A percentile compares a stretch with the other conserved stretches of the same genome.
Evolutionary conservation across 2,797 vertebrate species (phyloP).

Genomic region (Acridotheres tristis): DNA sequence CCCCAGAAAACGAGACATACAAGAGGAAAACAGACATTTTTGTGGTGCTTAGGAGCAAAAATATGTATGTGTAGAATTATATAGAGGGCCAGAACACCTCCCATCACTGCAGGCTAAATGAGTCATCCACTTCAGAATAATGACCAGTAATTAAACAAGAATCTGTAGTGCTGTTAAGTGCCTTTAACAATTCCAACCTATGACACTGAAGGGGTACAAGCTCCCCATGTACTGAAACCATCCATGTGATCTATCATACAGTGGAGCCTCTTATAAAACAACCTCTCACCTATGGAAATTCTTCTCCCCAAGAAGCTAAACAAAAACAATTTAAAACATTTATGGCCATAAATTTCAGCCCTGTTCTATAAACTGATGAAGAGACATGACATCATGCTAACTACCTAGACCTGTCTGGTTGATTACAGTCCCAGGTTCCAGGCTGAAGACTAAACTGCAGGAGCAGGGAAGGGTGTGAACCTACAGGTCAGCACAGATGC

Average conservation of each 20-base stretch:
- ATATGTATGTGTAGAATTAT: neutral
- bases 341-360: constrained; percentile 18
- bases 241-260: neutral
- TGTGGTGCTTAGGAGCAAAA: neutral
- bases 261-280: neutral
- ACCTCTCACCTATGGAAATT: constrained; percentile 45
- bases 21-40: neutral
- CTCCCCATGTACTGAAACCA: neutral
- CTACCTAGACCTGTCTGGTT: constrained; percentile 27
- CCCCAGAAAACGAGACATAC: neutral
- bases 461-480: neutral
- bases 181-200: neutral
- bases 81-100: neutral
- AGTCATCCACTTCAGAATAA: constrained; percentile 43
- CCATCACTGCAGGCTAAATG: neutral
- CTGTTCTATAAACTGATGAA: neutral
- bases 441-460: neutral
- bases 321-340: constrained; percentile 60
- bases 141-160: constrained; percentile 33
- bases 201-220: neutral
- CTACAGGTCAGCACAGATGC: neutral
- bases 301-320: constrained; percentile 41
- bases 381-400: constrained; percentile 53
- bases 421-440: constrained; percentile 1
- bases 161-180: constrained; percentile 1